Evolutionary conservation across 2,888 invertebrate species (phyloP), one percentile per base, ranked within the genome.

Genomic region (Cybosia mesomella): DNA sequence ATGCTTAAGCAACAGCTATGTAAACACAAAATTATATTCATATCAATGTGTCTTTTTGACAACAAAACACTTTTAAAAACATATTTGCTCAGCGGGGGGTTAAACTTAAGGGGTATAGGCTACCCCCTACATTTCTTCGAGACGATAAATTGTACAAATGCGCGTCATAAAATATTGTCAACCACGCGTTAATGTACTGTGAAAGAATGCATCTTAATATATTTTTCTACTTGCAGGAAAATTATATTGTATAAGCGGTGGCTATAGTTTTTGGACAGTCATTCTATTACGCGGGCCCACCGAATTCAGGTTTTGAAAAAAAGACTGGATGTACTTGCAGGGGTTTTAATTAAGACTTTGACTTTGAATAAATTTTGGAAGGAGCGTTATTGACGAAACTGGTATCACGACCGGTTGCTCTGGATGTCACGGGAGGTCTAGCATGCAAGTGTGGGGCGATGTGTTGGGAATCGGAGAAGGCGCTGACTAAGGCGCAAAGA

Each of bases 131-230:
- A 77, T 81, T 81, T 83, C 80, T 81, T 81, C 82, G 80, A 73
- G 82, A 87, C 83, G 72, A 90, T 93, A 93, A 92, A 92, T 92
- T 89, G 78, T 77, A 79, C 82, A 88, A 92, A 92, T 90, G 89
- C 83, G 84, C 83, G 77, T 83, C 87, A 92, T 93, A 92, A 93
- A 69, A 93, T 92, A 88, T 83, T 86, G 85, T 86, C 58, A 68
- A 74, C 74, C 91, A 84, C 87, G 83, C 73, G 86, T 88, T 91
- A 92, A 92, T 91, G 90, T 89, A 89, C 83, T 88, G 86, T 86
- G 84, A 88, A 89, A 81, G 71, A 72, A 72, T 79, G 82, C 80
- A 21, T 36, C 21, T 64, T 65, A 53, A 57, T 64, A 13, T 43
- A 61, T 68, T 22, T 58, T 49, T 64, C 36, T 32, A 10, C 18